These are phyloP conservation scores for Girardia tigrina DNA, from an alignment of 2,888 invertebrate species.

Conservation along the genomic window DNA sequence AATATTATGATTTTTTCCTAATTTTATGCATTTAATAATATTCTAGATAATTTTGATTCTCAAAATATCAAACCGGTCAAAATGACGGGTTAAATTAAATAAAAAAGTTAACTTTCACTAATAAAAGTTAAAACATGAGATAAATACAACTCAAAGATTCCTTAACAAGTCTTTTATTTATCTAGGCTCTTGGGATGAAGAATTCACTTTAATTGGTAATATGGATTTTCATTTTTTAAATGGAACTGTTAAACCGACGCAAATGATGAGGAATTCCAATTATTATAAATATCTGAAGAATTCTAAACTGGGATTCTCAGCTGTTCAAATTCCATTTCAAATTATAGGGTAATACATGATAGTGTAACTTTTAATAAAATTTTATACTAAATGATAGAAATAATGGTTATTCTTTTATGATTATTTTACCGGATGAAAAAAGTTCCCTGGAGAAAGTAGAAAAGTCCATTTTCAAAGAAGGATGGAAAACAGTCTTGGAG, in stretches of 20 bases:
- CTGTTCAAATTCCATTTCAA: conserved; percentile 5
- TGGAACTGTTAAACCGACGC: background rate
- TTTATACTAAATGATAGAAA: background rate
- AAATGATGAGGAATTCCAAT: background rate
- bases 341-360: background rate
- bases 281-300: background rate
- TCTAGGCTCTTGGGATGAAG: background rate
- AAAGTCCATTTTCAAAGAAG: background rate
- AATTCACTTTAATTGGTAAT: background rate
- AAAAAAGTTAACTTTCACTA: too few relatives aligned
- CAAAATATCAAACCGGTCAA: too few relatives aligned
- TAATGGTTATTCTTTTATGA: background rate
- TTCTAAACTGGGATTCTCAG: background rate
- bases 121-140: too few relatives aligned
- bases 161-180: too few relatives aligned
- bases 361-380: background rate
- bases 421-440: background rate
- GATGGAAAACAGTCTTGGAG: background rate
- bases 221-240: background rate
- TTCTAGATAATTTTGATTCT: too few relatives aligned
- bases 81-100: too few relatives aligned
- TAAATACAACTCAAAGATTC: too few relatives aligned
- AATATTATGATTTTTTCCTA: too few relatives aligned
- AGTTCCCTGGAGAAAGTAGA: background rate
- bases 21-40: too few relatives aligned